Evolutionary conservation across 2,113 vertebrate genomes (phyloP).

Genomic region (Thermophis baileyi): DNA sequence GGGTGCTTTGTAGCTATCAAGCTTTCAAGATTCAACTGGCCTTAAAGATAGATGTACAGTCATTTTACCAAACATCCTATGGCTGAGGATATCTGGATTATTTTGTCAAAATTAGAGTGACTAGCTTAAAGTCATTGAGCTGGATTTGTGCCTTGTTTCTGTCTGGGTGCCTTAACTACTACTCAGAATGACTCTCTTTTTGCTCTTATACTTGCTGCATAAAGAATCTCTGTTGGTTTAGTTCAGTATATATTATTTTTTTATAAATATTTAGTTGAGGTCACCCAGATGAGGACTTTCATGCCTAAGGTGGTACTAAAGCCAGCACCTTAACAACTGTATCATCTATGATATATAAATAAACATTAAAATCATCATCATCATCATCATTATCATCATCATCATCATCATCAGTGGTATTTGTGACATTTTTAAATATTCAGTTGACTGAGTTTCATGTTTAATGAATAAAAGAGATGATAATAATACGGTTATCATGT

Average conservation of each 20-base stretch:
- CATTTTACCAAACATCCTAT: neutral
- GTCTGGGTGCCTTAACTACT: neutral
- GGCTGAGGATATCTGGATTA: neutral
- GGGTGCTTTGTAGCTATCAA: neutral
- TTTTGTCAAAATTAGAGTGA: neutral
- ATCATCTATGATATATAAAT: neutral
- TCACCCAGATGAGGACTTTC: neutral
- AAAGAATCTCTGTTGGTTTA: neutral
- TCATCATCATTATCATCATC: too few relatives aligned
- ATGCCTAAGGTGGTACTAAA: neutral
- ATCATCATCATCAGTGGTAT: too few relatives aligned
- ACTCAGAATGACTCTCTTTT: neutral
- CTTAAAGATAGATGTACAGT: neutral
- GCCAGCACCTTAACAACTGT: neutral
- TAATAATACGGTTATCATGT: constrained; percentile 21
- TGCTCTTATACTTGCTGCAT: neutral
- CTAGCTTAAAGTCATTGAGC: neutral
- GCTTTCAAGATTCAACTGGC: neutral
- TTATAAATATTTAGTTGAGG: neutral
- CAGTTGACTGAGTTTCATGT: too few relatives aligned
- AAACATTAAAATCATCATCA: too few relatives aligned
- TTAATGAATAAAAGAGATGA: neutral
- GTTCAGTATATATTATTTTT: neutral
- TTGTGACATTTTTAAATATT: too few relatives aligned
- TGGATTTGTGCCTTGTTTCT: neutral